Evolutionary conservation across 1,140 invertebrate genomes (phyloP).

Genomic region (Aphis gossypii): DNA sequence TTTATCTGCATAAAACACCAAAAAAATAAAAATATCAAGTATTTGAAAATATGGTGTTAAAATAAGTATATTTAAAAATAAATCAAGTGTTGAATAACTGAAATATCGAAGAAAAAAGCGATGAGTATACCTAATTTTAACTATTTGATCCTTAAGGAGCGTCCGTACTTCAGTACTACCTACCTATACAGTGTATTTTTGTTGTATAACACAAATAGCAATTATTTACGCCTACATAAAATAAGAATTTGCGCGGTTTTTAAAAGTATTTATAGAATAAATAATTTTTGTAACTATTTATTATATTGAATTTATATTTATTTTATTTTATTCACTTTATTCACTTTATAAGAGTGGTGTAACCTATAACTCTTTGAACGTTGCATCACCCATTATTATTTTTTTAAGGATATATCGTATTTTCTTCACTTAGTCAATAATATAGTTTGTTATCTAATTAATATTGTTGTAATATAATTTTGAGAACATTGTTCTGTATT

Average conservation of each 20-base stretch:
- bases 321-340: background rate
- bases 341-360: background rate
- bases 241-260: background rate
- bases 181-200: too few relatives aligned
- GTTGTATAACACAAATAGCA: background rate
- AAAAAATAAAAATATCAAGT: too few relatives aligned
- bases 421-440: background rate
- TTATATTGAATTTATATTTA: background rate
- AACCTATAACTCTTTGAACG: background rate
- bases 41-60: too few relatives aligned
- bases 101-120: too few relatives aligned
- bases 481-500: too few relatives aligned
- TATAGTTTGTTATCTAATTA: background rate
- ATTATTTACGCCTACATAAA: background rate
- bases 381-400: background rate
- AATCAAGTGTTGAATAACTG: too few relatives aligned
- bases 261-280: background rate
- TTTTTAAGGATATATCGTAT: background rate
- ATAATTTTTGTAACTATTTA: background rate
- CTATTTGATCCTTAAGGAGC: too few relatives aligned
- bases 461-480: too few relatives aligned
- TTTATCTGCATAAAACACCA: too few relatives aligned
- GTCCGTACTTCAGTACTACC: too few relatives aligned
- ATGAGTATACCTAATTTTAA: too few relatives aligned
- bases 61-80: too few relatives aligned